Percentiles rank a stretch among this genome's conserved stretches.
phyloP scores from a whole-genome alignment of 1,140 invertebrate species.

The Rhysida immarginata region DNA sequence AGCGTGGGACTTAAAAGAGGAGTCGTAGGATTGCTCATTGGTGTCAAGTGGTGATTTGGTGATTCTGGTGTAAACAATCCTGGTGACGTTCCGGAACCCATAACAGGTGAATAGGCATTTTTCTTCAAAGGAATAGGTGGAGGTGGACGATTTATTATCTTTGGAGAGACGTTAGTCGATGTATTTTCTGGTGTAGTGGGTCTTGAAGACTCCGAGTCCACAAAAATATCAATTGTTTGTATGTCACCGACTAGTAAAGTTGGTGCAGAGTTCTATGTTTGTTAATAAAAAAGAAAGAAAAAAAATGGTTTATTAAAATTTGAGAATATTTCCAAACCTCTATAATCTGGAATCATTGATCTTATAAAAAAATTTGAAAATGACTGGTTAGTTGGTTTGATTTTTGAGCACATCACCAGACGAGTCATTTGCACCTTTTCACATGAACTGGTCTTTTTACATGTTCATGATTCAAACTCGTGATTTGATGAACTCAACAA shows the following conservation, averaged over 20 bases:
- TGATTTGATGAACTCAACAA: no score
- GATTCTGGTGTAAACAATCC: not conserved
- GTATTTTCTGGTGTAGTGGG: slow-evolving; percentile 35
- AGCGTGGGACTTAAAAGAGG: slow-evolving; percentile 1
- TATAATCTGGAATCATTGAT: no score
- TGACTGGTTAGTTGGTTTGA: no score
- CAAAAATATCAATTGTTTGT: slow-evolving; percentile 13
- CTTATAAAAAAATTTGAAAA: no score
- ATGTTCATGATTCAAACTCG: no score
- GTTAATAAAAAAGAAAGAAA: slow-evolving; percentile 13
- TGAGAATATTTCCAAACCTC: no score
- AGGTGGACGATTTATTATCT: slow-evolving; percentile 17
- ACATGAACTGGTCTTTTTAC: no score
- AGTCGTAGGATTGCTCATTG: slow-evolving; percentile 6
- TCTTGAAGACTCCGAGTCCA: slow-evolving; percentile 9
- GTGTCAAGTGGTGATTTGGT: not conserved
- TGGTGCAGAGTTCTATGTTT: slow-evolving; percentile 17
- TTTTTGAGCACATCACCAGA: no score
- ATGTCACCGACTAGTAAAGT: slow-evolving; percentile 9
- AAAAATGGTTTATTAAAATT: not conserved
- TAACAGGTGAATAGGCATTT: slow-evolving; percentile 16
- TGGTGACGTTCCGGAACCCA: not conserved
- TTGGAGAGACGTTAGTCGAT: slow-evolving; percentile 29
- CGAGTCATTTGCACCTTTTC: no score
- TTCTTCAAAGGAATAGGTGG: slow-evolving; percentile 23